A percentile compares a stretch with the other conserved stretches of the same genome.
These are phyloP conservation scores for Momotus momota DNA, from an alignment of 2,797 vertebrate genomes.

Conservation along the genomic window DNA sequence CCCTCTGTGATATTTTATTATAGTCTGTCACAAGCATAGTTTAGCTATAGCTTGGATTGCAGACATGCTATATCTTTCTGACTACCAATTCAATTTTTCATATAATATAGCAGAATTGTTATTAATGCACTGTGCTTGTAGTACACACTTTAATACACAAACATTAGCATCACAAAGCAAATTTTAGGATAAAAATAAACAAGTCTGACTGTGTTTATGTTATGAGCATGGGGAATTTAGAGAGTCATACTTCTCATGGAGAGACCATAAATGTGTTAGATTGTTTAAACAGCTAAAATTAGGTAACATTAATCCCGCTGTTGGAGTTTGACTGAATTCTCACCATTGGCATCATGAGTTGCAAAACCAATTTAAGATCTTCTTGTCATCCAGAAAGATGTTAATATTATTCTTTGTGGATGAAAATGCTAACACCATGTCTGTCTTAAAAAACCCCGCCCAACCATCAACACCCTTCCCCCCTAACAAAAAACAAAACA, in stretches of 20 bases:
- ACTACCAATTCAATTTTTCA: not conserved
- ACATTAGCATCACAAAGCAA: not conserved
- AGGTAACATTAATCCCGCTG: not conserved
- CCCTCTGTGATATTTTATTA: not conserved
- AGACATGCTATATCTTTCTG: not conserved
- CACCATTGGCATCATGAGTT: not conserved
- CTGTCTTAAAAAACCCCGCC: not conserved
- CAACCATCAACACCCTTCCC: not conserved
- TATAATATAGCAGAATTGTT: not conserved
- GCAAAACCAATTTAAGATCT: not conserved
- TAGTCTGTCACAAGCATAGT: not conserved
- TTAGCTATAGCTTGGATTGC: not conserved
- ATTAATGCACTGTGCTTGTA: not conserved
- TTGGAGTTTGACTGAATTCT: not conserved
- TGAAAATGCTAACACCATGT: not conserved
- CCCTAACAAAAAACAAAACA: not conserved
- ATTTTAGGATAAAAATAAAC: not conserved
- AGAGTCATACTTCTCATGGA: not conserved
- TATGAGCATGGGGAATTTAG: not conserved
- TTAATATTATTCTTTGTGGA: not conserved
- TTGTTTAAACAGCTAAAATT: not conserved
- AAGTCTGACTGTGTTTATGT: not conserved
- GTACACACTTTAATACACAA: not conserved
- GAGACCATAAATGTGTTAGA: not conserved
- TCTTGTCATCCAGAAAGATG: not conserved